A percentile compares a stretch with the other conserved stretches of the same genome.
phyloP scores from a whole-genome alignment of 1,140 invertebrate species.

The Ectropis grisescens region DNA sequence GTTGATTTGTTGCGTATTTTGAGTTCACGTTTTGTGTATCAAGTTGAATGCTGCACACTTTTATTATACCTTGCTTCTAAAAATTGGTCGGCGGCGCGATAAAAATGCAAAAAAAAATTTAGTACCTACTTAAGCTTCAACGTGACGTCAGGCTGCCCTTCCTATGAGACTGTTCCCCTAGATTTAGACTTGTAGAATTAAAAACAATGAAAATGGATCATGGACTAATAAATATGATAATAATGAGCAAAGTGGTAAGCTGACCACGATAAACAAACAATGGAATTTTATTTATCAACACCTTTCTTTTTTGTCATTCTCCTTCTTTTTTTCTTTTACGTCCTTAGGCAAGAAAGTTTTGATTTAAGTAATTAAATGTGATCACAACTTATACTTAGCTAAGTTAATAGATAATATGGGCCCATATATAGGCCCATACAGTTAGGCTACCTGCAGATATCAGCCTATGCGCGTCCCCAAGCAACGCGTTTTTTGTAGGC shows the following conservation, averaged over 20 bases:
- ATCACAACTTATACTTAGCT: no score
- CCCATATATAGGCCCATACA: no score
- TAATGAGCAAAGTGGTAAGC: slow-evolving; percentile 49
- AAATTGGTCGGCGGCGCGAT: slow-evolving; percentile 42
- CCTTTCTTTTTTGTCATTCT: not conserved
- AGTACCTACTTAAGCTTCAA: slow-evolving; percentile 21
- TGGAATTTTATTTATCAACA: slow-evolving; percentile 19
- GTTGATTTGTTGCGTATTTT: slow-evolving; percentile 40
- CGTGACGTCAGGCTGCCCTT: slow-evolving; percentile 43
- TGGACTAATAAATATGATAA: slow-evolving; percentile 50
- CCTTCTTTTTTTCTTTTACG: not conserved
- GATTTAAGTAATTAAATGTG: no score
- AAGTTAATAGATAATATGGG: no score
- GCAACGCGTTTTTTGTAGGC: no score
- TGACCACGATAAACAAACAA: slow-evolving; percentile 31
- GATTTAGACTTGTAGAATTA: slow-evolving; percentile 30
- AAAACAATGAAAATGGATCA: slow-evolving; percentile 47
- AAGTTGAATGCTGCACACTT: slow-evolving; percentile 61
- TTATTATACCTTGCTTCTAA: slow-evolving; percentile 48
- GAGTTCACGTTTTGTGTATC: slow-evolving; percentile 50
- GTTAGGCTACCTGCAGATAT: no score
- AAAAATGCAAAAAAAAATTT: slow-evolving; percentile 57
- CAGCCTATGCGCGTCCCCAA: no score
- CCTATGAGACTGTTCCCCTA: slow-evolving; percentile 58
- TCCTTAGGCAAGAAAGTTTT: no score